Evolutionary conservation across 2,888 invertebrate species (phyloP).

Genomic region (Rhagophthalmus giganteus): DNA sequence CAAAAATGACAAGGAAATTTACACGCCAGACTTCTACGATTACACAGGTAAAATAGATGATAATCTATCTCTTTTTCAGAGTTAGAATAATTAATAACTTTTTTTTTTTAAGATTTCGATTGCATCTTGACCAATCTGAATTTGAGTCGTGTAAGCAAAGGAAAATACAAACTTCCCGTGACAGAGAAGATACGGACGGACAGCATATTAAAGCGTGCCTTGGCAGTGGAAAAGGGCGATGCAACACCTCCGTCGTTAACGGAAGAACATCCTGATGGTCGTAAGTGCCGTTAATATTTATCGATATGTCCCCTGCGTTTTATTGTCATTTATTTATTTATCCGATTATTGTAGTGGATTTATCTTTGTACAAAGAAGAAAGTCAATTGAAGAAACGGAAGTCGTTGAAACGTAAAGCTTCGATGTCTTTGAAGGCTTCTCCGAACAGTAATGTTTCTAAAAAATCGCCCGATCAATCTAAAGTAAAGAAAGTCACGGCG

Average conservation of each 20-base stretch:
- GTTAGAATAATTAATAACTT: not conserved
- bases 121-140: conserved; percentile 86
- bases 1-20: conserved; percentile 69
- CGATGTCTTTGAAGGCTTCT: conserved; percentile 30
- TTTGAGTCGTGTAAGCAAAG: conserved; percentile 71
- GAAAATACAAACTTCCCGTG: conserved; percentile 69
- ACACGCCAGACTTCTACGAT: conserved; percentile 89
- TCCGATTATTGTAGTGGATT: conserved; percentile 72
- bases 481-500: conserved; percentile 42
- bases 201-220: conserved; percentile 81
- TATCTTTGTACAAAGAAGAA: conserved; percentile 81
- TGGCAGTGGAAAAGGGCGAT: conserved; percentile 78
- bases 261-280: conserved; percentile 83
- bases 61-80: too few species aligned
- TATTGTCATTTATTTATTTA: too few species aligned
- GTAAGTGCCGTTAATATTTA: too few species aligned
- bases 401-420: conserved; percentile 49
- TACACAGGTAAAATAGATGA: conserved; percentile 66
- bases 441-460: conserved; percentile 26
- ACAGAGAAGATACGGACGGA: conserved; percentile 78
- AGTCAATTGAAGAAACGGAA: conserved; percentile 67
- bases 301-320: too few species aligned
- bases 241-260: conserved; percentile 64
- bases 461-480: conserved; percentile 43
- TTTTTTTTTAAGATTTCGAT: conserved; percentile 69